Base-by-base conservation (phyloP, 2,888 invertebrate genomes). In the Ormyrus thymus region DNA sequence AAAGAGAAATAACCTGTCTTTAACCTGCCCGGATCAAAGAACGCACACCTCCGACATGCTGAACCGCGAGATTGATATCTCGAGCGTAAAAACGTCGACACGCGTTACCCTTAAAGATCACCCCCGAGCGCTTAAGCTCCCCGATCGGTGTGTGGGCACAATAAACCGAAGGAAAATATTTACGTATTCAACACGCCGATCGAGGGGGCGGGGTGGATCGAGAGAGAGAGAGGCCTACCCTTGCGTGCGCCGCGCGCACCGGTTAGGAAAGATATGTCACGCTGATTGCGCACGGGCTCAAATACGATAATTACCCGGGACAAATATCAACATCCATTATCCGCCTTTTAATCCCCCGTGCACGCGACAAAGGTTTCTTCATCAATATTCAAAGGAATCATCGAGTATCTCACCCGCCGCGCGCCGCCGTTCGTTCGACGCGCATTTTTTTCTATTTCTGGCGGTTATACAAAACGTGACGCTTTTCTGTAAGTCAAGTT, bases 221-320 rank as follows among this genome's bases (percentile, higher is more conserved):
- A 3, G 29, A 29, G 29, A 3, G 29, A 29, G 29, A 29, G n/a
- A n/a, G 29, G 3, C 29, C 29, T n/a, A 15, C 43, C 46, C 46
- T 66, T 10, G 66, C 66, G 55, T 66, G 53, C 11, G 6, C 29
- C 29, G 2, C n/a, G 2, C 4, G 29, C 29, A 29, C 29, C 29
- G 29, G 29, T 29, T 29, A 29, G 29, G 4, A 29, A 29, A 29
- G 29, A 29, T 29, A 66, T 55, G 15, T 66, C 43, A 45, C 11
- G 43, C n/a, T 45, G 66, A 66, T 66, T 55, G n/a, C n/a, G 56
- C 11, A 46, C 13, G 56, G 55, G 56, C 11, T 7, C 13, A 68
- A 46, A 68, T 55, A 46, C 56, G 56, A 56, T 68, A 56, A 68
- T 68, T 68, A 46, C 43, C 55, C 29, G 29, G 11, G 11, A 43